Conservation (phyloP, 2,113 vertebrate genomes). For the Hylia prasina region DNA sequence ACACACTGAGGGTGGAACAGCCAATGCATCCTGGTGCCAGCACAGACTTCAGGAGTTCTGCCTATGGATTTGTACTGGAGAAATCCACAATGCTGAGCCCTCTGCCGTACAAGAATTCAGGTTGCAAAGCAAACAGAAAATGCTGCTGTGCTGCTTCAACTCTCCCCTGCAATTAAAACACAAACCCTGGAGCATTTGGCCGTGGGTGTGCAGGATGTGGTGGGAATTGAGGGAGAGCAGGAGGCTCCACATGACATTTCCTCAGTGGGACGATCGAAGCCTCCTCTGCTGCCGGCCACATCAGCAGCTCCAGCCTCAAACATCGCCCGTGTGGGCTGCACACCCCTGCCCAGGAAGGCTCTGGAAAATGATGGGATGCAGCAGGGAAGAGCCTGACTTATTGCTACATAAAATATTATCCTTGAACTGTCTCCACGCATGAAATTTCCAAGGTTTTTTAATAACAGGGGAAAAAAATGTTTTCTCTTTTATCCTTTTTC, state of each 20-base stretch:
- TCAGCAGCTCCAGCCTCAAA: background rate
- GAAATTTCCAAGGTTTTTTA: background rate
- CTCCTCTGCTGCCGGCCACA: background rate
- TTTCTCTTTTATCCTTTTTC: background rate
- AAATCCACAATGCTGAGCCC: background rate
- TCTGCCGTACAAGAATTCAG: background rate
- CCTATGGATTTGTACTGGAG: accelerated
- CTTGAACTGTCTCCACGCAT: background rate
- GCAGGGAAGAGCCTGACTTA: background rate
- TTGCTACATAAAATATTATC: background rate
- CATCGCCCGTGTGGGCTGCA: background rate
- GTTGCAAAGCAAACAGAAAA: background rate
- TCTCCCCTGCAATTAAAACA: background rate
- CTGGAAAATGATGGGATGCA: background rate
- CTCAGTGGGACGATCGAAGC: background rate
- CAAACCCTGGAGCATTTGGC: background rate
- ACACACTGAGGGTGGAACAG: background rate
- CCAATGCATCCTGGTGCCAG: background rate
- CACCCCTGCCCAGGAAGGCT: background rate
- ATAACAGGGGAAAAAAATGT: background rate
- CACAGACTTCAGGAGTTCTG: background rate
- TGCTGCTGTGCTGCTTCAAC: background rate
- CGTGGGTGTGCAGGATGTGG: background rate
- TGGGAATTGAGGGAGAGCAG: background rate
- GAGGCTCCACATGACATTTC: background rate